These are phyloP conservation scores for Neodontobutis hainanensis DNA, from an alignment of 2,113 vertebrate species.

Conservation along the genomic window DNA sequence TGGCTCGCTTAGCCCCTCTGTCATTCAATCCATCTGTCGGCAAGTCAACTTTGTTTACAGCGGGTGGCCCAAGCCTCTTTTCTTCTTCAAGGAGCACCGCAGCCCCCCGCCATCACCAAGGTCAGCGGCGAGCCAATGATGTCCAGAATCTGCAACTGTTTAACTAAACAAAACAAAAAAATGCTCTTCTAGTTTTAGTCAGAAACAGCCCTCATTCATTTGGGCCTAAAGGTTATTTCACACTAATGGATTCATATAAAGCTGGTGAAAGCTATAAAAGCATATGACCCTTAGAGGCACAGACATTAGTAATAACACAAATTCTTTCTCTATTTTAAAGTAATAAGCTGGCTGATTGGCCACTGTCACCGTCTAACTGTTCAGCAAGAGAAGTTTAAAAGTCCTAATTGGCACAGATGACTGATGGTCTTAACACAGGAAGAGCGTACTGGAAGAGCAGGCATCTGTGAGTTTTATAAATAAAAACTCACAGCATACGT, in stretches of 20 bases:
- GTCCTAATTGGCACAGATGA: constrained; percentile 70
- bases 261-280: constrained; percentile 29
- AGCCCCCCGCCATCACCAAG: constrained; percentile 85
- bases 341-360: constrained; percentile 67
- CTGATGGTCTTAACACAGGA: constrained; percentile 62
- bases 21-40: constrained; percentile 99
- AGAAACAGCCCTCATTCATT: constrained; percentile 11
- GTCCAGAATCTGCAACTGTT: constrained; percentile 50
- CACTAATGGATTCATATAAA: constrained; percentile 10
- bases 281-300: constrained; percentile 34
- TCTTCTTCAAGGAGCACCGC: constrained; percentile 97
- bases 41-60: constrained; percentile 99
- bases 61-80: constrained; percentile 91
- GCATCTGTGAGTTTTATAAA: constrained; percentile 73
- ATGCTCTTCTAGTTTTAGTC: constrained; percentile 1
- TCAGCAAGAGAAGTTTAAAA: constrained; percentile 60
- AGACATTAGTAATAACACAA: constrained; percentile 35
- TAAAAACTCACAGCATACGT: constrained; percentile 67
- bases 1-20: constrained; percentile 99
- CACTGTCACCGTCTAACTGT: constrained; percentile 59
- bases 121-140: constrained; percentile 64
- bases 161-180: constrained; percentile 18
- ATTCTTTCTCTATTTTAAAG: constrained; percentile 49
- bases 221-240: constrained; percentile 21
- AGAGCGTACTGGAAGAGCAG: constrained; percentile 51